A percentile compares a stretch with the other conserved stretches of the same genome.
Evolutionary conservation across 2,113 vertebrate species (phyloP).

Genomic region (Neogale vison): DNA sequence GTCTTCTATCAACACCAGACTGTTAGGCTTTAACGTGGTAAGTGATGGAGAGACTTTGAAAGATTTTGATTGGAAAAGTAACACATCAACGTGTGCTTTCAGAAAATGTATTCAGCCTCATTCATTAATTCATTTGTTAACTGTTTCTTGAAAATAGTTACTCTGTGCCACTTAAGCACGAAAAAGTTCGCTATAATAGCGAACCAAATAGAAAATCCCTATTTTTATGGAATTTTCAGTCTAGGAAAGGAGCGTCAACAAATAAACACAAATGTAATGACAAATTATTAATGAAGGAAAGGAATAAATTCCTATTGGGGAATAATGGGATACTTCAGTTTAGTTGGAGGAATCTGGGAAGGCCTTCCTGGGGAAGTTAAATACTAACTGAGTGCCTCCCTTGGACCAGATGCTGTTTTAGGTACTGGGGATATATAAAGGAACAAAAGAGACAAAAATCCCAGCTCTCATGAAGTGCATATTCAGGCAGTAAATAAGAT

Average conservation of each 20-base stretch:
- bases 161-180: not conserved
- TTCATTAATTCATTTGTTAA: not conserved
- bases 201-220: not conserved
- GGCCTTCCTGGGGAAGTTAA: not conserved
- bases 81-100: not conserved
- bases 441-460: not conserved
- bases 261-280: slow-evolving; percentile 13
- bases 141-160: slow-evolving; percentile 12
- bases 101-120: slow-evolving; percentile 10
- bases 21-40: not conserved
- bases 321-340: not conserved
- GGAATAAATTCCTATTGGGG: not conserved
- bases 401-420: not conserved
- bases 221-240: not conserved
- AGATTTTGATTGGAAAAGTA: not conserved
- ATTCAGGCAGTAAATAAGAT: not conserved
- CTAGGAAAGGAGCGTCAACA: not conserved
- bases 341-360: not conserved
- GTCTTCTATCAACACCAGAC: not conserved
- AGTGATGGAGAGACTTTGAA: not conserved
- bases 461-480: not conserved
- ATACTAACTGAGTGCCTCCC: not conserved
- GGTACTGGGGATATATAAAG: not conserved
- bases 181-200: not conserved
- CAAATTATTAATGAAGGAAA: slow-evolving; percentile 11